A percentile compares a stretch with the other conserved stretches of the same genome.
Evolutionary conservation across 2,888 invertebrate genomes (phyloP).

Genomic region (Chaetogeoica ovagalla): DNA sequence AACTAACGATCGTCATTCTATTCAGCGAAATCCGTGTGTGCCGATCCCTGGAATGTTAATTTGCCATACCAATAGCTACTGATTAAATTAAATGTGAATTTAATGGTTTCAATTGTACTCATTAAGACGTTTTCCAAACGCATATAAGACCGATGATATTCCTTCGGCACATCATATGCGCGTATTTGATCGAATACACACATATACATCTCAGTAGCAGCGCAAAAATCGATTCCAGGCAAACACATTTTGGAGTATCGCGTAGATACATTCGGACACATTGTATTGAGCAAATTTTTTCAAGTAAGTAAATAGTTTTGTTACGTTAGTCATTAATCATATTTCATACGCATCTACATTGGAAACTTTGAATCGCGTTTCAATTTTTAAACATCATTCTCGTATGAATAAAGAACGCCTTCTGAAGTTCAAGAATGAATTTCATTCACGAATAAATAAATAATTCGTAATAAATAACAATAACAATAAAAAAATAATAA

Average conservation of each 20-base stretch:
- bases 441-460: too few species aligned
- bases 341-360: too few species aligned
- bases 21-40: not conserved
- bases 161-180: not conserved
- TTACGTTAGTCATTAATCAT: too few species aligned
- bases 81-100: constrained; percentile 30
- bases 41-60: constrained; percentile 12
- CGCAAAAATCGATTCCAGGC: constrained; percentile 5
- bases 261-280: not conserved
- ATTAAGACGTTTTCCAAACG: constrained; percentile 6
- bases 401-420: too few species aligned
- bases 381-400: too few species aligned
- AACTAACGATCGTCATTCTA: not conserved
- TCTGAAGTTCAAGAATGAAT: too few species aligned
- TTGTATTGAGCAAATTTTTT: not conserved
- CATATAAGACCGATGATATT: not conserved
- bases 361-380: too few species aligned
- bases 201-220: not conserved
- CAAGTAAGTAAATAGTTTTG: constrained; percentile 9
- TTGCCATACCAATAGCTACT: not conserved
- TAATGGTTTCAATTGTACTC: not conserved
- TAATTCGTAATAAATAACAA: too few species aligned
- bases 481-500: too few species aligned
- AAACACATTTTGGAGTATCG: not conserved
- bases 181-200: not conserved